Conservation (phyloP, 53 echinoderm and acorn worm species). For the Antedon mediterranea region DNA sequence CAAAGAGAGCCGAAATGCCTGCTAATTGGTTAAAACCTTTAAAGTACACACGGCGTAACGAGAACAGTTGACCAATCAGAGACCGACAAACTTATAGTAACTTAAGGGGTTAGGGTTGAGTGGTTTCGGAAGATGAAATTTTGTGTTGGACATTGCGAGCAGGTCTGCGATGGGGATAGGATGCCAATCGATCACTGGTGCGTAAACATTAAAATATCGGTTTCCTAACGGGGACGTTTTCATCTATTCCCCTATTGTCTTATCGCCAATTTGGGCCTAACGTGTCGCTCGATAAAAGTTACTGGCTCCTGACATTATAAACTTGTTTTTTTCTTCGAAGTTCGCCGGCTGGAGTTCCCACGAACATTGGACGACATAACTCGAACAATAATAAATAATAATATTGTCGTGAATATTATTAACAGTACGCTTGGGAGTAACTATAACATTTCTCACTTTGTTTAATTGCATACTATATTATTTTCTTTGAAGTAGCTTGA, state of each 20-base stretch:
- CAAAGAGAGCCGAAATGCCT: background rate
- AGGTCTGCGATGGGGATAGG: background rate
- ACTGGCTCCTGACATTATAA: background rate
- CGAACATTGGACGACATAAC: background rate
- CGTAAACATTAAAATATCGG: background rate
- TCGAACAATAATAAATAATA: background rate
- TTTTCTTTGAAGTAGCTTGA: background rate
- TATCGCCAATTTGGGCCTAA: background rate
- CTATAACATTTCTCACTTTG: background rate
- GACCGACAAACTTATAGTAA: background rate
- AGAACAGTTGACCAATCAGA: background rate
- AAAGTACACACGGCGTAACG: background rate
- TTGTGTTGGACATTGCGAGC: background rate
- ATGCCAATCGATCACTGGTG: background rate
- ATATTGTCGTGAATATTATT: background rate
- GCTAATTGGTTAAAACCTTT: slow-evolving; percentile 1
- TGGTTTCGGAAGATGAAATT: background rate
- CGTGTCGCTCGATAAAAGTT: background rate
- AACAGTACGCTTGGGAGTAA: background rate
- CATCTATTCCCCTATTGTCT: background rate
- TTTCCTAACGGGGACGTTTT: background rate
- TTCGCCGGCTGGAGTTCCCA: background rate
- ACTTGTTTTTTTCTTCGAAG: background rate
- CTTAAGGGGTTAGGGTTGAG: background rate
- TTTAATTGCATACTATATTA: background rate